A percentile compares a stretch with the other conserved stretches of the same genome.
phyloP scores from a whole-genome alignment of 2,797 vertebrate genomes.

The Parotocinclus haroldoi region DNA sequence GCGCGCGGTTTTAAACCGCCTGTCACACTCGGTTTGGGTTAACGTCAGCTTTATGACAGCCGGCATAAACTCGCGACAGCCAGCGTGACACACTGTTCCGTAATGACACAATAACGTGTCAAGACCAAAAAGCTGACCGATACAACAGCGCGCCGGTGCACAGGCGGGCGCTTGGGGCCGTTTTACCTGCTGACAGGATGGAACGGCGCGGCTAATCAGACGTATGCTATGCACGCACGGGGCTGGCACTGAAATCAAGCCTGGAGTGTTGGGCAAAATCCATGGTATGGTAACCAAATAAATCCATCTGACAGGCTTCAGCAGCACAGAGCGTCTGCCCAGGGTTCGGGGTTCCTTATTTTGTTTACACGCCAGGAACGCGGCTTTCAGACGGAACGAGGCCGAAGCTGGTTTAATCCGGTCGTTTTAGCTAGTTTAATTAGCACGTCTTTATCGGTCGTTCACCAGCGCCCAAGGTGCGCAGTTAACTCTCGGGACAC shows the following conservation, averaged over 20 bases:
- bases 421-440: too few relatives aligned
- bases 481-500: too few relatives aligned
- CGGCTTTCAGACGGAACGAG: too few relatives aligned
- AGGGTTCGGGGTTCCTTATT: too few relatives aligned
- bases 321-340: too few relatives aligned
- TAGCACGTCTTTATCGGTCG: too few relatives aligned
- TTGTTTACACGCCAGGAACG: too few relatives aligned
- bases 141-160: conserved; percentile 13
- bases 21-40: conserved; percentile 43
- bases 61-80: conserved; percentile 42
- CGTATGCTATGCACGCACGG: not conserved
- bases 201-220: not conserved
- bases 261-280: not conserved
- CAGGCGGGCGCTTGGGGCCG: not conserved
- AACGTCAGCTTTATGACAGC: conserved; percentile 41
- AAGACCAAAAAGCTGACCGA: conserved; percentile 36
- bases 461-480: too few relatives aligned
- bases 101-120: conserved; percentile 44
- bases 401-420: too few relatives aligned
- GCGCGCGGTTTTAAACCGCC: conserved; percentile 39
- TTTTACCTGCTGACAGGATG: conserved; percentile 20
- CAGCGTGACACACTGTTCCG: conserved; percentile 39
- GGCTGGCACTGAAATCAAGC: not conserved
- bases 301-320: too few relatives aligned
- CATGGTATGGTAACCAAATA: too few relatives aligned